Evolutionary conservation across 1,140 invertebrate genomes (phyloP).

Genomic region (Achatina immaculata): DNA sequence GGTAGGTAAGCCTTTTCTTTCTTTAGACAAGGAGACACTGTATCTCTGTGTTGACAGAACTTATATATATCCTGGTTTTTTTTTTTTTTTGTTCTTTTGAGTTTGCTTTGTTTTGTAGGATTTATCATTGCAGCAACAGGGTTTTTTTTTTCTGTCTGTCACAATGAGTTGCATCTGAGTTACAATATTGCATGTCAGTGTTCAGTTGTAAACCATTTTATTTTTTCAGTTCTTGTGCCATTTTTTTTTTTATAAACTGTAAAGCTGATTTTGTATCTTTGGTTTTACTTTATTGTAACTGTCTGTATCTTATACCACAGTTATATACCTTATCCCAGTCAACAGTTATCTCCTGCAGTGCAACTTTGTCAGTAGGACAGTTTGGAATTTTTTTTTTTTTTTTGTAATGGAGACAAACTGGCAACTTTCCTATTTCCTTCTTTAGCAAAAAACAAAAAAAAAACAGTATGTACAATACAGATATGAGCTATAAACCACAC

Average conservation of each 20-base stretch:
- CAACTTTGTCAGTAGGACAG: background rate
- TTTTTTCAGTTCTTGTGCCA: slow-evolving; percentile 3
- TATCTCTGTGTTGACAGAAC: slow-evolving; percentile 1
- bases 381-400: background rate
- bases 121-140: too few species aligned
- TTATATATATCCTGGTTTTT: background rate
- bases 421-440: too few species aligned
- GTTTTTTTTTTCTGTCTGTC: background rate
- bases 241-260: background rate
- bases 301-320: background rate
- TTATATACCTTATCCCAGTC: slow-evolving; percentile 8
- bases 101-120: background rate
- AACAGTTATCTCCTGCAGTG: background rate
- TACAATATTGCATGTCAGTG: background rate
- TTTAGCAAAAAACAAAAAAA: too few species aligned
- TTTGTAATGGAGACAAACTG: too few species aligned
- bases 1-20: background rate
- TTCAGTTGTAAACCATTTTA: background rate
- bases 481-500: too few species aligned
- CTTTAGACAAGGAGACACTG: slow-evolving; percentile 10
- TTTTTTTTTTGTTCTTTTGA: background rate
- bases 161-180: background rate
- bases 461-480: too few species aligned
- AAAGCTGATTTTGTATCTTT: background rate
- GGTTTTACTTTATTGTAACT: background rate